Evolutionary conservation across 2,797 vertebrate genomes (phyloP), one percentile per base, ranked within the genome.

Genomic region (Parauchenoglanis punctatus): DNA sequence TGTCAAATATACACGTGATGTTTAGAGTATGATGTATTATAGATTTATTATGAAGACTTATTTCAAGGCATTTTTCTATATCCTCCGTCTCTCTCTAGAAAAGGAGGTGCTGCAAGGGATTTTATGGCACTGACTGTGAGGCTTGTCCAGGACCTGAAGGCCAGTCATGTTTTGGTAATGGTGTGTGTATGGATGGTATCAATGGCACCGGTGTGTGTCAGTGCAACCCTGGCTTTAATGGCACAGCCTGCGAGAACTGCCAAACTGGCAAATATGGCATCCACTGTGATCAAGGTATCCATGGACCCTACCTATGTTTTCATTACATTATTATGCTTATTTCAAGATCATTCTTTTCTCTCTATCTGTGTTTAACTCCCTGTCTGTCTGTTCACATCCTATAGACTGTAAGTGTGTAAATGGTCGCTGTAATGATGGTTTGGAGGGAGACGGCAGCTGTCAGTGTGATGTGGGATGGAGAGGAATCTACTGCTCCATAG

Each of bases 201-300:
- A 96, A 96, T 0, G 97, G 98, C 77, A 96, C 95, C 0, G 98
- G 98, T 6, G 0, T 17, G 18, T 99, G 98, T 25, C 78, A 82
- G n/a, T 99, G 98, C 0, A 90, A 86, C 46, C 78, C 63, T 4
- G 96, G 96, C 0, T 99, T 97, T 80, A 91, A 0, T 0, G 98
- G 98, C 15, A 97, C 97, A 0, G 98, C 97, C 86, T 99, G 98
- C 0, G 97, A 99, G 89, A 95, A 84, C 49, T 99, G 98, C 87
- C 0, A 63, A 0, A 1, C 78, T 0, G 96, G 96, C 86, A 97
- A 91, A 91, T 99, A 97, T 0, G 95, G 98, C 15, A 76, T 35
- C 81, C 95, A 94, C 93, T 99, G 98, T 0, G 97, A 98, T 84
- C 98, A 99, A 97, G 97, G 98, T 99, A 35, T 31, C 70, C 40